These are phyloP conservation scores for Clistopyga incitator DNA, from an alignment of 2,888 invertebrate species.

Conservation along the genomic window DNA sequence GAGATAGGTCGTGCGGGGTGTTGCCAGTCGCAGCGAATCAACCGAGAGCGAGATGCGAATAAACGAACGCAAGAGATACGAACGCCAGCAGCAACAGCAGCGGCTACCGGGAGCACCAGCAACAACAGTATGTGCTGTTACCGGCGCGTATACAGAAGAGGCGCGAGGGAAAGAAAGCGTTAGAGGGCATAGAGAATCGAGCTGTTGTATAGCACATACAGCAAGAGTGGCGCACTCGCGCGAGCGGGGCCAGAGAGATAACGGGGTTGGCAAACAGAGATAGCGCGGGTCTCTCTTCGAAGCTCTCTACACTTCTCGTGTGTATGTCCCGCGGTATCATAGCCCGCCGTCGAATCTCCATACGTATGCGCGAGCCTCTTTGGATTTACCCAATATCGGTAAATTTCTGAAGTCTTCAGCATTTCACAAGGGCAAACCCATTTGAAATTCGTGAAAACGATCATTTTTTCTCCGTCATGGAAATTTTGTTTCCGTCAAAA, in stretches of 20 bases:
- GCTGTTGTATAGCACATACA: slow-evolving; percentile 43
- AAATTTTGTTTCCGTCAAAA: no score
- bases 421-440: neutral
- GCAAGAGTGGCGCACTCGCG: slow-evolving; percentile 63
- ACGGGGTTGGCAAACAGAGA: slow-evolving; percentile 83
- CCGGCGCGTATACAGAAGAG: slow-evolving; percentile 22
- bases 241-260: slow-evolving; percentile 80
- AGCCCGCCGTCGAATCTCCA: neutral
- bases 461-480: no score
- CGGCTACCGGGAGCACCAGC: slow-evolving; percentile 5
- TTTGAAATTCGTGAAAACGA: neutral
- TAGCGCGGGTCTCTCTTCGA: slow-evolving; percentile 72
- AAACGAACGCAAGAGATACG: slow-evolving; percentile 47
- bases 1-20: slow-evolving; percentile 50
- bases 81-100: neutral
- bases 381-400: neutral
- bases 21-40: slow-evolving; percentile 54
- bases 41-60: slow-evolving; percentile 7
- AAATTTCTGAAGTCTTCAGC: neutral
- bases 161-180: slow-evolving; percentile 54
- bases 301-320: slow-evolving; percentile 30
- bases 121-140: neutral
- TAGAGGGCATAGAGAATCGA: slow-evolving; percentile 53
- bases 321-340: slow-evolving; percentile 17
- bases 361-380: slow-evolving; percentile 8